A percentile compares a stretch with the other conserved stretches of the same genome.
Evolutionary conservation across 1,140 invertebrate genomes (phyloP).

Genomic region (Papilio helenus): DNA sequence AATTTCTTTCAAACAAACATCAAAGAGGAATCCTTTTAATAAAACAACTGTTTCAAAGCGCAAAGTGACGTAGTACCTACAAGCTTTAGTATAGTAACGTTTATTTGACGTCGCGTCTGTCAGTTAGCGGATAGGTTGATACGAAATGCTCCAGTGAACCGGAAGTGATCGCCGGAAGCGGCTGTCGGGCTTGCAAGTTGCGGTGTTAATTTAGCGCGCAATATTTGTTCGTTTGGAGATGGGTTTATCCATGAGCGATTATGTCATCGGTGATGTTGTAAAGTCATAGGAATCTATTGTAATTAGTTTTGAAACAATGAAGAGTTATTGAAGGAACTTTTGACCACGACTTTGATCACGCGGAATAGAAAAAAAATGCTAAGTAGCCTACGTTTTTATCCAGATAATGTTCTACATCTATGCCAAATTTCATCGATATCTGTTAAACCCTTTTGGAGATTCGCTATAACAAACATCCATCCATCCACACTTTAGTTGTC

Average conservation of each 20-base stretch:
- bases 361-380: no score
- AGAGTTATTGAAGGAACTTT: no score
- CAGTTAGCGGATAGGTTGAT: slow-evolving; percentile 56
- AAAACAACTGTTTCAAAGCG: background rate
- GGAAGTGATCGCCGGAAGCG: slow-evolving; percentile 55
- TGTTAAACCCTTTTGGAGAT: no score
- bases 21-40: background rate
- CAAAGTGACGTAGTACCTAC: background rate
- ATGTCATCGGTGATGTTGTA: background rate
- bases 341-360: no score
- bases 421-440: no score
- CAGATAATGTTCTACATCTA: no score
- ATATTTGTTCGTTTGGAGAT: background rate
- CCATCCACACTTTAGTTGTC: no score
- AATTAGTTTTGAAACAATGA: no score
- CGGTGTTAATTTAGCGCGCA: slow-evolving; percentile 28
- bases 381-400: no score
- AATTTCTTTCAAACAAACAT: background rate
- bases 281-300: no score
- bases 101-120: slow-evolving; percentile 40
- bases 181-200: slow-evolving; percentile 46
- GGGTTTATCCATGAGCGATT: background rate
- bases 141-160: slow-evolving; percentile 54
- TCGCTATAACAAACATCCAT: no score
- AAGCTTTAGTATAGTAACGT: background rate